These are phyloP conservation scores for Tachypleus tridentatus DNA, from an alignment of 1,140 invertebrate species.

Conservation along the genomic window DNA sequence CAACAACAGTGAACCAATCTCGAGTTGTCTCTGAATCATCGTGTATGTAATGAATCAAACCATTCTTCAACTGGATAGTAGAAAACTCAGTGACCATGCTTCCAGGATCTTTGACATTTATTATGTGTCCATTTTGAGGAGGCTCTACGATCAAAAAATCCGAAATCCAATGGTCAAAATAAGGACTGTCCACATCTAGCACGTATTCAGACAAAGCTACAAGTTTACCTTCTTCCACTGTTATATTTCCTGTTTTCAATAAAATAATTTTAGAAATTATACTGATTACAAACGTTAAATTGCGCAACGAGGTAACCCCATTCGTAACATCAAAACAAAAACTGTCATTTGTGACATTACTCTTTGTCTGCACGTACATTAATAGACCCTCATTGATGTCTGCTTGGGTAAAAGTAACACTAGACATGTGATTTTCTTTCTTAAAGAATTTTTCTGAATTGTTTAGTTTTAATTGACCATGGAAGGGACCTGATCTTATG, in stretches of 20 bases:
- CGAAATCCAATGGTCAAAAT: constrained; percentile 57
- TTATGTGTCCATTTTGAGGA: constrained; percentile 49
- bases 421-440: constrained; percentile 28
- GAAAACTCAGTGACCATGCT: constrained; percentile 1
- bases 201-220: constrained; percentile 26
- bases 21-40: constrained; percentile 66
- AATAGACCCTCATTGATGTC: not conserved
- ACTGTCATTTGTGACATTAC: constrained; percentile 39
- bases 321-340: constrained; percentile 80
- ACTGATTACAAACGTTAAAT: constrained; percentile 36
- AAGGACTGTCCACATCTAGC: constrained; percentile 39
- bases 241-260: constrained; percentile 28
- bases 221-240: constrained; percentile 31
- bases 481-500: constrained; percentile 56
- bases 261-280: constrained; percentile 31
- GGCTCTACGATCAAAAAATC: constrained; percentile 57
- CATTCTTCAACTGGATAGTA: constrained; percentile 8
- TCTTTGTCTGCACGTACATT: no score
- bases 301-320: constrained; percentile 46
- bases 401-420: constrained; percentile 64
- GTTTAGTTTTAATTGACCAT: constrained; percentile 44
- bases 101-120: constrained; percentile 10
- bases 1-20: constrained; percentile 61
- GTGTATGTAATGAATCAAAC: constrained; percentile 38
- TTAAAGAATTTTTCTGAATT: constrained; percentile 8